These are phyloP conservation scores for Helogale parvula DNA, from an alignment of 2,113 vertebrate genomes.

Conservation along the genomic window DNA sequence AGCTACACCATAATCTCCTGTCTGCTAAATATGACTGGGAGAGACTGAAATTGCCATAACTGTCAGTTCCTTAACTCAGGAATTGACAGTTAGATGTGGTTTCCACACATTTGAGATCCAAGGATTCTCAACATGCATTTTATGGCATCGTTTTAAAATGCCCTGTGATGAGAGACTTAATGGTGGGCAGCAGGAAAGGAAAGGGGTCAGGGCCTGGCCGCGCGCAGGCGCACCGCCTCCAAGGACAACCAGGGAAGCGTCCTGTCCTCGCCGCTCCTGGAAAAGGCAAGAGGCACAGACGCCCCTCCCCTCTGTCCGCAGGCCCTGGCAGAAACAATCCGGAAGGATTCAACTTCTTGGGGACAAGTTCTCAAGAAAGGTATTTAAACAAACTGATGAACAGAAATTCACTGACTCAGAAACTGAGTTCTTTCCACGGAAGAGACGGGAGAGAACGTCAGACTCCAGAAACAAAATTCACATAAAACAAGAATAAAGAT, in stretches of 20 bases:
- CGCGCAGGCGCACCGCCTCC: neutral
- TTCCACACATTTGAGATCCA: conserved; percentile 69
- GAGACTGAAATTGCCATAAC: conserved; percentile 71
- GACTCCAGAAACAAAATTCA: conserved; percentile 56
- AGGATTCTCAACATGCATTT: conserved; percentile 64
- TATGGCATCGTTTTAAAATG: conserved; percentile 65
- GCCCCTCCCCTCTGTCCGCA: conserved; percentile 39
- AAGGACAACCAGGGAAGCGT: neutral
- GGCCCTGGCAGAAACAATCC: neutral
- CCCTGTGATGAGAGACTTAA: conserved; percentile 78
- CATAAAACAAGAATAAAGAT: conserved; percentile 54
- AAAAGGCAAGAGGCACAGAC: conserved; percentile 21
- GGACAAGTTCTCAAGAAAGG: conserved; percentile 53
- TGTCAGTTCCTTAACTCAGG: conserved; percentile 75
- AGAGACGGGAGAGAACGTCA: conserved; percentile 9
- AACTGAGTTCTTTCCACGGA: conserved; percentile 34
- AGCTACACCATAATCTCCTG: conserved; percentile 39
- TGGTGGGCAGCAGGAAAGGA: conserved; percentile 70
- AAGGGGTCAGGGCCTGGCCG: conserved; percentile 10
- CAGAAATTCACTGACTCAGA: conserved; percentile 49
- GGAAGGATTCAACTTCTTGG: conserved; percentile 3
- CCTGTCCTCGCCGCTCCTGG: neutral
- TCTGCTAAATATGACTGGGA: conserved; percentile 66
- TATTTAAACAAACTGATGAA: conserved; percentile 24
- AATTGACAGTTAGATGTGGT: conserved; percentile 57